These are phyloP conservation scores for Seriola quinqueradiata DNA, from an alignment of 2,113 vertebrate species.

Conservation along the genomic window DNA sequence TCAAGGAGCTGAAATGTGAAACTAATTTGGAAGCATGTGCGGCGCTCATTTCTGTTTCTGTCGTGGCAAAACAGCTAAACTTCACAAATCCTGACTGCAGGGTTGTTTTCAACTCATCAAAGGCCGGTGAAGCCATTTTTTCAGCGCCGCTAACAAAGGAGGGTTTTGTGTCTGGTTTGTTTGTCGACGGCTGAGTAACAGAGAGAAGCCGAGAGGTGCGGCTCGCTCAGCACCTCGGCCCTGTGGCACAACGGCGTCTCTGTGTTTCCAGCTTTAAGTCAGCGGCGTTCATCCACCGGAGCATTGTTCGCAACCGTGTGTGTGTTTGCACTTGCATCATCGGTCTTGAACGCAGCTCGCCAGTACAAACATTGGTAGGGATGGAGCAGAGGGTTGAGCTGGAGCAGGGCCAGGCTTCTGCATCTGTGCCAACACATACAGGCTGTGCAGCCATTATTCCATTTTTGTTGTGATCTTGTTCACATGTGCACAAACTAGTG, in stretches of 20 bases:
- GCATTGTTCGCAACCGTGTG: slow-evolving; percentile 10
- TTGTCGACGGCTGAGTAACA: slow-evolving; percentile 29
- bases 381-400: not conserved
- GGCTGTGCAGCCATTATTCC: not conserved
- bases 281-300: not conserved
- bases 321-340: slow-evolving; percentile 28
- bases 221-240: slow-evolving; percentile 26
- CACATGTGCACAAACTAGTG: not conserved
- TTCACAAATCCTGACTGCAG: slow-evolving; percentile 12
- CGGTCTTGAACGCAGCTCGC: not conserved
- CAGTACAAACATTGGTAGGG: not conserved
- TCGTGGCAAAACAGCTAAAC: not conserved
- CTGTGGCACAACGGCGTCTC: slow-evolving; percentile 6
- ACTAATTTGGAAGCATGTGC: not conserved
- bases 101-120: slow-evolving; percentile 21
- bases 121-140: not conserved
- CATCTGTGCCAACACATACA: not conserved
- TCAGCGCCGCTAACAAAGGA: slow-evolving; percentile 31
- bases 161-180: slow-evolving; percentile 41
- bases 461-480: not conserved
- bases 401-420: not conserved
- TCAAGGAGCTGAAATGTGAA: not conserved
- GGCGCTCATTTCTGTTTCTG: not conserved
- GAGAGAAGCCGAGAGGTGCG: slow-evolving; percentile 20
- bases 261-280: slow-evolving; percentile 37